phyloP scores from a whole-genome alignment of 2,797 vertebrate species.

The Cyclopterus lumpus region DNA sequence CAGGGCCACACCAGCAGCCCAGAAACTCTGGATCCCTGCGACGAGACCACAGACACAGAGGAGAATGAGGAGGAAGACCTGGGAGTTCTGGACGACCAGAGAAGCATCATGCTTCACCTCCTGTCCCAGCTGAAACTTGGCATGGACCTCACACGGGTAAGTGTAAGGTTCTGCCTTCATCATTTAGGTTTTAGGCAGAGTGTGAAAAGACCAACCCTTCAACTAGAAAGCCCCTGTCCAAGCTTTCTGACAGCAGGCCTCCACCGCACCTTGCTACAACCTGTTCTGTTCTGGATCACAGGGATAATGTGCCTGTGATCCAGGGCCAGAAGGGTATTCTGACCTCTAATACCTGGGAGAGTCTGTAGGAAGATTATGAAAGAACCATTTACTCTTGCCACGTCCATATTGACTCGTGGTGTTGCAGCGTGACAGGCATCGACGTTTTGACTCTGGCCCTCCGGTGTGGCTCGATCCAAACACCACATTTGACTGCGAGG shows the following conservation, averaged over 20 bases:
- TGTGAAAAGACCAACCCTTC: neutral
- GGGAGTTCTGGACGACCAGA: conserved; percentile 91
- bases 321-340: neutral
- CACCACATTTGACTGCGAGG: neutral
- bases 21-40: conserved; percentile 83
- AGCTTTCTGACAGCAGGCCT: neutral
- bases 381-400: neutral
- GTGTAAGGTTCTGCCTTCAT: conserved; percentile 5
- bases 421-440: conserved; percentile 2
- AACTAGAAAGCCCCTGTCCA: neutral
- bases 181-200: neutral
- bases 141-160: conserved; percentile 94
- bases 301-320: neutral
- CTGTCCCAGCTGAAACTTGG: conserved; percentile 94
- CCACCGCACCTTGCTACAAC: too few relatives aligned
- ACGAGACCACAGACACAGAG: conserved; percentile 91
- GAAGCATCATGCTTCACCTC: conserved; percentile 91
- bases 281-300: neutral
- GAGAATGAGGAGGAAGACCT: conserved; percentile 90
- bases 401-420: conserved; percentile 3
- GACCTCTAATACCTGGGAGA: neutral
- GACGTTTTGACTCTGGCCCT: neutral
- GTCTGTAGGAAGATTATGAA: neutral
- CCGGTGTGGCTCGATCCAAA: neutral
- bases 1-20: conserved; percentile 63